These are phyloP conservation scores for Apocheima hispidaria DNA, from an alignment of 2,888 invertebrate species.

Conservation along the genomic window DNA sequence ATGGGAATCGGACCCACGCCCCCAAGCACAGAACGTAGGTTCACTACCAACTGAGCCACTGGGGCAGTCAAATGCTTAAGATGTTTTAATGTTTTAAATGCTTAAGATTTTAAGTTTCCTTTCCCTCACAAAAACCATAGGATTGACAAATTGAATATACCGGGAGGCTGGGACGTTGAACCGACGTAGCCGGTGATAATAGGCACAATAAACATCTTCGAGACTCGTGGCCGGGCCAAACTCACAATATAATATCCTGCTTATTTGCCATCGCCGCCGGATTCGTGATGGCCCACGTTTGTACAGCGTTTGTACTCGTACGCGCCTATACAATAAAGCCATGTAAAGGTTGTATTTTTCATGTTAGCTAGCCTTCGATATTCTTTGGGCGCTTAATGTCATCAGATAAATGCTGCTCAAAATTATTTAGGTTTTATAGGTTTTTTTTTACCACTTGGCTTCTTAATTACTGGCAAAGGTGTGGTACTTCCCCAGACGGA, in stretches of 20 bases:
- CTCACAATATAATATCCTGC: slow-evolving; percentile 75
- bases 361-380: background rate
- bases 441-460: too few relatives aligned
- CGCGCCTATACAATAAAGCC: slow-evolving; percentile 28
- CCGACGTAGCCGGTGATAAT: slow-evolving; percentile 74
- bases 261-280: slow-evolving; percentile 75
- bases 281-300: slow-evolving; percentile 69
- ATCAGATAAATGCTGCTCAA: too few relatives aligned
- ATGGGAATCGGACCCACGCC: too few relatives aligned
- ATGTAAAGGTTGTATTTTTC: slow-evolving; percentile 12
- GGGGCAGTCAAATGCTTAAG: too few relatives aligned
- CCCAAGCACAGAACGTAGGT: too few relatives aligned
- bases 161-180: slow-evolving; percentile 72
- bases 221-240: slow-evolving; percentile 75
- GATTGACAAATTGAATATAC: slow-evolving; percentile 51
- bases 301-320: slow-evolving; percentile 47
- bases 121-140: slow-evolving; percentile 15
- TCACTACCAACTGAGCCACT: too few relatives aligned
- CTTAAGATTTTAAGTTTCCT: background rate
- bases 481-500: too few relatives aligned
- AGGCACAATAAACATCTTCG: slow-evolving; percentile 72
- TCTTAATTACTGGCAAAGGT: too few relatives aligned
- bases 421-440: too few relatives aligned
- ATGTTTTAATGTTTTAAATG: background rate
- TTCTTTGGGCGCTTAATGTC: background rate